Conservation (phyloP, 2,113 vertebrate species). For the Peucedramus taeniatus region DNA sequence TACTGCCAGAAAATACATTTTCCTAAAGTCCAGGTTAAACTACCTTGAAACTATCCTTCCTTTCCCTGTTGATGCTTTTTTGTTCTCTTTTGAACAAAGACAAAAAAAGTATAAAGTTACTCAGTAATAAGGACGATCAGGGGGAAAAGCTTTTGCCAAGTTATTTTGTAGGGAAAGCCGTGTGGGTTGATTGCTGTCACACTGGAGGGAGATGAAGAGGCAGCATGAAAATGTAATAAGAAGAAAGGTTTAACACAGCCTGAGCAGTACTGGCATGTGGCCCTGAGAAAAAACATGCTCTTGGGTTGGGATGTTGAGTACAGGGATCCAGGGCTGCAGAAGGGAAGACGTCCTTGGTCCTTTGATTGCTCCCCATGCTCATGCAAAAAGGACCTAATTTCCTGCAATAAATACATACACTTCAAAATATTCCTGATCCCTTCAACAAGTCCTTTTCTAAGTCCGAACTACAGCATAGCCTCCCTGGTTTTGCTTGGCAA, state of each 20-base stretch:
- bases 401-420: background rate
- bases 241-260: background rate
- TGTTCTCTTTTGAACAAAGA: background rate
- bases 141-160: background rate
- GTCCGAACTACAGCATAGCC: background rate
- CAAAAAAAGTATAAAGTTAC: background rate
- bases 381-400: background rate
- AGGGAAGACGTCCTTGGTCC: background rate
- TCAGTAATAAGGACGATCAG: background rate
- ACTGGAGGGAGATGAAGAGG: background rate
- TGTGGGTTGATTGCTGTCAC: background rate
- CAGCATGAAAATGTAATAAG: background rate
- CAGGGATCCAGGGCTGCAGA: background rate
- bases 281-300: constrained; percentile 8
- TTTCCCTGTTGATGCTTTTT: background rate
- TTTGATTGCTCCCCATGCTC: background rate
- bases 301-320: background rate
- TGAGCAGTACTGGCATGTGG: background rate
- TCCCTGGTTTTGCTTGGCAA: background rate
- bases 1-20: background rate
- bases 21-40: background rate
- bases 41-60: background rate
- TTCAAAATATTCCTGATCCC: background rate
- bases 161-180: background rate
- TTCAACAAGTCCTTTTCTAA: constrained; percentile 10